phyloP scores from a whole-genome alignment of 2,888 invertebrate species.

The Bruchidius siliquastri region DNA sequence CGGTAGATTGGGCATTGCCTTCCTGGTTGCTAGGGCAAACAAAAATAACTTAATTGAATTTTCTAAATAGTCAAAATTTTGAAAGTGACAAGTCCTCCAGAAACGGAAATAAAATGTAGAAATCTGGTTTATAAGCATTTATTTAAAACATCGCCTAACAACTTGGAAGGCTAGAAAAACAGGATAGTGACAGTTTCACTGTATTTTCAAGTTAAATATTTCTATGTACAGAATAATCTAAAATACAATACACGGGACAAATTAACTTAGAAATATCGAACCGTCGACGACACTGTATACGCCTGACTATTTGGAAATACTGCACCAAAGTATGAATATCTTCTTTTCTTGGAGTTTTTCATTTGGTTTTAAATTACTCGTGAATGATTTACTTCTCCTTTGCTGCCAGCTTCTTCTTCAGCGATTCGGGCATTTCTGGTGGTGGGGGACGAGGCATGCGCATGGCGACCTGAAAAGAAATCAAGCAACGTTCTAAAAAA shows the following conservation, averaged over 20 bases:
- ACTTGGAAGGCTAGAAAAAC: background rate
- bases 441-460: slow-evolving; percentile 93
- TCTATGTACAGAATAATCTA: slow-evolving; percentile 30
- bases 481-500: slow-evolving; percentile 1
- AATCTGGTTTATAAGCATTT: background rate
- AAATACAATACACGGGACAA: slow-evolving; percentile 17
- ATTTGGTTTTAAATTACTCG: background rate
- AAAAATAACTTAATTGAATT: too few relatives aligned
- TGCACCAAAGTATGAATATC: background rate
- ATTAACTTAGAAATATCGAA: slow-evolving; percentile 1
- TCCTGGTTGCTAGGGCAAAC: too few relatives aligned
- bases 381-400: slow-evolving; percentile 14
- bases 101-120: background rate
- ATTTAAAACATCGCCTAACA: background rate
- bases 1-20: too few relatives aligned
- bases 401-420: slow-evolving; percentile 66
- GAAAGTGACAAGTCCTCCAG: too few relatives aligned
- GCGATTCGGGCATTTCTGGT: slow-evolving; percentile 90
- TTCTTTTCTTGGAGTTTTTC: background rate
- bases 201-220: slow-evolving; percentile 13
- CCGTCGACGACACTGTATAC: background rate
- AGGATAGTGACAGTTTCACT: slow-evolving; percentile 4
- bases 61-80: too few relatives aligned
- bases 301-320: background rate
- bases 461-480: slow-evolving; percentile 54